Evolutionary conservation across 2,888 invertebrate genomes (phyloP).

Genomic region (Baronia brevicornis): DNA sequence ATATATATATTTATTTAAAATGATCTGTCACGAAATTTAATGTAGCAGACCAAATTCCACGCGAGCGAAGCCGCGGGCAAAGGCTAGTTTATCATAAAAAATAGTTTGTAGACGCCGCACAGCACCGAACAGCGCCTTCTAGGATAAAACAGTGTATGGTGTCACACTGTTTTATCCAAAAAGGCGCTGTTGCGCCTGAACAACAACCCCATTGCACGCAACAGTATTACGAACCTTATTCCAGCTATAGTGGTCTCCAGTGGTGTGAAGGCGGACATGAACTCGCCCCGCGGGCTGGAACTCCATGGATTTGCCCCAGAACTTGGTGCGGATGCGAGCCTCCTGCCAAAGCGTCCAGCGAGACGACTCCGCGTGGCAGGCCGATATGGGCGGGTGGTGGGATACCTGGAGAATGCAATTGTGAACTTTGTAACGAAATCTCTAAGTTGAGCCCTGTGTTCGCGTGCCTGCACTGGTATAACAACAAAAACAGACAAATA

Average conservation of each 20-base stretch:
- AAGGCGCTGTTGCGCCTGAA: too few relatives aligned
- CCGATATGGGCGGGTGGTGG: slow-evolving; percentile 90
- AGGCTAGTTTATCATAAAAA: too few relatives aligned
- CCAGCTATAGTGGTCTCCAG: slow-evolving; percentile 83
- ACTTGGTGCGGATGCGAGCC: slow-evolving; percentile 88
- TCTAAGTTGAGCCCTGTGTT: background rate
- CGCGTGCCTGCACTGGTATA: too few relatives aligned
- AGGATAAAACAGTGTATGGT: too few relatives aligned
- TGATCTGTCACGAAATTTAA: too few relatives aligned
- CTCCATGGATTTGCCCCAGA: slow-evolving; percentile 94
- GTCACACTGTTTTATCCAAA: too few relatives aligned
- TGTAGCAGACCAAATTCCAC: too few relatives aligned
- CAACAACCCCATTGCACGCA: background rate
- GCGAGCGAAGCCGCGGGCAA: too few relatives aligned
- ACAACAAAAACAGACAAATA: too few relatives aligned
- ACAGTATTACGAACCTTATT: slow-evolving; percentile 71
- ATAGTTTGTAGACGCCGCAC: too few relatives aligned
- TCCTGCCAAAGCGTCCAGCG: slow-evolving; percentile 90
- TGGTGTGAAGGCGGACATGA: slow-evolving; percentile 77
- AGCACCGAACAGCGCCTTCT: too few relatives aligned
- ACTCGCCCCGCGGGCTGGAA: slow-evolving; percentile 86
- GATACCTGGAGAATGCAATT: slow-evolving; percentile 75
- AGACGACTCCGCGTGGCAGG: slow-evolving; percentile 85
- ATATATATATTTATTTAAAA: too few relatives aligned
- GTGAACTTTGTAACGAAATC: background rate